Percentiles rank a stretch among this genome's conserved stretches.
phyloP scores from a whole-genome alignment of 1,140 invertebrate species.

The Melanaphis sacchari region DNA sequence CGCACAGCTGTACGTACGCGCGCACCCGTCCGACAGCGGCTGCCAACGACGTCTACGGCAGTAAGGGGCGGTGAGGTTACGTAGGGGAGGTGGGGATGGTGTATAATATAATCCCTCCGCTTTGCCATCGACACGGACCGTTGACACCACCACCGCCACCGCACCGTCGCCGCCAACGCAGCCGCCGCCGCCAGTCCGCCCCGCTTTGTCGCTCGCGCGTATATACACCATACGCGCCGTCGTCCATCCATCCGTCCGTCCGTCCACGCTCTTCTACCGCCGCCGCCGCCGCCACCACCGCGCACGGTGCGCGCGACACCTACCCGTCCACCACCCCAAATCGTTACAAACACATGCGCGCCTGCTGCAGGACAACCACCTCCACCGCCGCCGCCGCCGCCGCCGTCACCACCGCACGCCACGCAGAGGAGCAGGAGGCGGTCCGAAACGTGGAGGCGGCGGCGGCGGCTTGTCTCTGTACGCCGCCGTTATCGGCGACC shows the following conservation, averaged over 20 bases:
- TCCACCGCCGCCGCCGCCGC: background rate
- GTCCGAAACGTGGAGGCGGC: background rate
- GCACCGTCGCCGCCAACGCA: background rate
- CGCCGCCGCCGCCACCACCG: background rate
- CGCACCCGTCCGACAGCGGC: background rate
- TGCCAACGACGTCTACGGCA: background rate
- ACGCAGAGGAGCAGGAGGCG: background rate
- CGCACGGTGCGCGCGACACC: background rate
- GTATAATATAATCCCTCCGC: constrained; percentile 23
- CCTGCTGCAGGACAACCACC: constrained; percentile 6
- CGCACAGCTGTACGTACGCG: background rate
- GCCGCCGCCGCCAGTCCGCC: background rate
- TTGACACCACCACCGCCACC: background rate
- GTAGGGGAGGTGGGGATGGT: background rate
- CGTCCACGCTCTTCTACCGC: background rate
- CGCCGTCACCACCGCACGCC: background rate
- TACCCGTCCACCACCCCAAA: background rate
- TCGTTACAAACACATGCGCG: constrained; percentile 48
- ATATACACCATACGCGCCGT: background rate
- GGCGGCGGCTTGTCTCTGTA: constrained; percentile 38
- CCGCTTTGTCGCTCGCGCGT: background rate
- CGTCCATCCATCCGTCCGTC: background rate
- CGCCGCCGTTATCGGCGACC: constrained; percentile 19
- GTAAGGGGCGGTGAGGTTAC: constrained; percentile 10
- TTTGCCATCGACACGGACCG: background rate